Base-by-base conservation (phyloP, 2,797 vertebrate species). In the Hafferia zeledoni region DNA sequence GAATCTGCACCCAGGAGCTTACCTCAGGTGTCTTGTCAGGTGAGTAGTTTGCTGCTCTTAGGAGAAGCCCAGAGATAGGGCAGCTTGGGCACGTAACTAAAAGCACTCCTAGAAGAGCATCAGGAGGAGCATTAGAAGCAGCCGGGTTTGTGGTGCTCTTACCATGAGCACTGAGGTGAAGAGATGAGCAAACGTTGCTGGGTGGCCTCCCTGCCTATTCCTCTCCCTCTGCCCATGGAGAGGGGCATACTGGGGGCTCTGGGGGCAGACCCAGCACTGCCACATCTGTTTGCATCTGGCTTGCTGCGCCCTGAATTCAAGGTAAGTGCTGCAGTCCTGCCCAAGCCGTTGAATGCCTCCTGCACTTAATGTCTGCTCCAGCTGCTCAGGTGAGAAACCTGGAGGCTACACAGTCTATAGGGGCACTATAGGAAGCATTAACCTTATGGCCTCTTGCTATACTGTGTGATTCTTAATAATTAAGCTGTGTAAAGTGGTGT, bases 101-200 rank as follows among this genome's bases (percentile, higher is more conserved):
- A 83, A 92, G 52, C 60, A 59, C 30, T n/a, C 41, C 85, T 53
- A 59, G 23, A 78, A 70, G 41, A 43, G 63, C 49, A 63, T 56
- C 44, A 53, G n/a, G 49, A 47, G 49, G 47, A 35, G 18, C 49
- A 47, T 63, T 59, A 50, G 57, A 78, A 77, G 63, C 47, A 61
- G 6, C 17, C 0, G 0, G 28, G 46, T 47, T 27, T 80, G 43
- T 61, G 39, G 24, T 43, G 37, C 43, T 56, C 27, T 52, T 3
- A 0, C 49, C 43, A 3, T 17, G 25, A 77, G 53, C 25, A 20
- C 50, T 56, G 76, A 49, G 83, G 27, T 69, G 47, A 65, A 63
- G 64, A 78, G 28, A 61, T 17, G 49, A 59, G 35, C 39, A 53
- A 52, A 41, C 18, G 18, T 30, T 49, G 17, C 60, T 75, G 24